These are phyloP conservation scores for Lamprologus tigripictilis DNA, from an alignment of 2,113 vertebrate species.

Conservation along the genomic window DNA sequence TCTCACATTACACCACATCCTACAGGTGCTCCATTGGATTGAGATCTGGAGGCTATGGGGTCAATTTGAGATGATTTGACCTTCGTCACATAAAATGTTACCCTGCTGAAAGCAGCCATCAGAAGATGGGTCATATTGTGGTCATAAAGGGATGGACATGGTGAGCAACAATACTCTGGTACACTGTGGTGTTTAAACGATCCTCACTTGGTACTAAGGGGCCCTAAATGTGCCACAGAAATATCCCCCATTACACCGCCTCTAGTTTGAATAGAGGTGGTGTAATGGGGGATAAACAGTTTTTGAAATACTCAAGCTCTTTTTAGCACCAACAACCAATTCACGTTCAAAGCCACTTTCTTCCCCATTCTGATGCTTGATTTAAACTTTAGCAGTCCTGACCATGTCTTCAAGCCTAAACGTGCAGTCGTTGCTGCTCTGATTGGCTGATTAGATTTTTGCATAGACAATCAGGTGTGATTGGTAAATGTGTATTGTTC, in stretches of 20 bases:
- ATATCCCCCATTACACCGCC: neutral
- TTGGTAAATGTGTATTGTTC: neutral
- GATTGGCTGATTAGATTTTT: neutral
- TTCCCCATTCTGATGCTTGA: neutral
- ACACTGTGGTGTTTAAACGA: neutral
- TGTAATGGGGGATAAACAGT: neutral
- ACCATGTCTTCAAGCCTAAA: neutral
- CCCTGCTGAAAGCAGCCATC: neutral
- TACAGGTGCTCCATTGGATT: neutral
- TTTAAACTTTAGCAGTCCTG: neutral
- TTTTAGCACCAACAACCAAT: neutral
- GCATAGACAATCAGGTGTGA: neutral
- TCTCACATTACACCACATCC: neutral
- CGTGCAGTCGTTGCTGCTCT: neutral
- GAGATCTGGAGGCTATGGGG: neutral
- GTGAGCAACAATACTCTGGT: neutral
- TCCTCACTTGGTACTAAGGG: neutral
- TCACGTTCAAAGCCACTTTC: neutral
- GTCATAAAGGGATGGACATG: neutral
- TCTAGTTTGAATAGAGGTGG: neutral
- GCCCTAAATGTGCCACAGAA: neutral
- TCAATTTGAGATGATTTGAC: neutral
- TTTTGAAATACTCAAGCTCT: neutral
- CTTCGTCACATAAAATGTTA: neutral
- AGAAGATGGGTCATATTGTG: neutral